Conservation (phyloP, 2,888 invertebrate species). For the Phaonia tiefii region DNA sequence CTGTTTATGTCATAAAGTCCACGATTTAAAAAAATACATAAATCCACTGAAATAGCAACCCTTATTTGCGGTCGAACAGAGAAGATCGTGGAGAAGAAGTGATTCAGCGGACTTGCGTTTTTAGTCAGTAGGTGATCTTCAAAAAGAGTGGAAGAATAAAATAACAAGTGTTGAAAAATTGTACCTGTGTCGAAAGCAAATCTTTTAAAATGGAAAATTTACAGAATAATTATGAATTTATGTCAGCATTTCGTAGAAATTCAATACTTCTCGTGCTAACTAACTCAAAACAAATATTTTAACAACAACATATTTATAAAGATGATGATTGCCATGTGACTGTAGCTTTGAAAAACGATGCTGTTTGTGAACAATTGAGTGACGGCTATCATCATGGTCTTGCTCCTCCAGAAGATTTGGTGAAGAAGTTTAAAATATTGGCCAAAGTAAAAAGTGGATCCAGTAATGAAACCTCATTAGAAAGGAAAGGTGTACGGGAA, state of each 20-base stretch:
- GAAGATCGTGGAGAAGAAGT: neutral
- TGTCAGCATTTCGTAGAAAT: neutral
- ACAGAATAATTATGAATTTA: constrained; percentile 7
- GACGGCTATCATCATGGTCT: neutral
- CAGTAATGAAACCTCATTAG: neutral
- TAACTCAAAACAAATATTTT: constrained; percentile 11
- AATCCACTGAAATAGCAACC: neutral
- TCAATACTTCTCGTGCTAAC: neutral
- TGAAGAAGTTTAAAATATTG: constrained; percentile 14
- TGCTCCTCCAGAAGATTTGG: constrained; percentile 7
- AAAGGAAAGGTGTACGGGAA: constrained; percentile 22
- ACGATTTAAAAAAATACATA: neutral
- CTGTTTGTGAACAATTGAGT: neutral
- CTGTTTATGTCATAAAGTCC: neutral
- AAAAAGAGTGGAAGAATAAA: constrained; percentile 13
- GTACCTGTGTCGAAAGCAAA: no score
- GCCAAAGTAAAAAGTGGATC: neutral
- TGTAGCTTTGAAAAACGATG: constrained; percentile 8
- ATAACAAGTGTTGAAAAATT: neutral
- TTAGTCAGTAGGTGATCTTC: constrained; percentile 5
- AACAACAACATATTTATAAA: constrained; percentile 7
- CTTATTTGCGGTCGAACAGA: neutral
- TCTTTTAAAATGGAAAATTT: constrained; percentile 4
- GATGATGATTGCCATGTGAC: neutral
- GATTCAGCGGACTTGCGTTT: neutral